phyloP scores from a whole-genome alignment of 2,113 vertebrate genomes.

The Antechinus stuartii region DNA sequence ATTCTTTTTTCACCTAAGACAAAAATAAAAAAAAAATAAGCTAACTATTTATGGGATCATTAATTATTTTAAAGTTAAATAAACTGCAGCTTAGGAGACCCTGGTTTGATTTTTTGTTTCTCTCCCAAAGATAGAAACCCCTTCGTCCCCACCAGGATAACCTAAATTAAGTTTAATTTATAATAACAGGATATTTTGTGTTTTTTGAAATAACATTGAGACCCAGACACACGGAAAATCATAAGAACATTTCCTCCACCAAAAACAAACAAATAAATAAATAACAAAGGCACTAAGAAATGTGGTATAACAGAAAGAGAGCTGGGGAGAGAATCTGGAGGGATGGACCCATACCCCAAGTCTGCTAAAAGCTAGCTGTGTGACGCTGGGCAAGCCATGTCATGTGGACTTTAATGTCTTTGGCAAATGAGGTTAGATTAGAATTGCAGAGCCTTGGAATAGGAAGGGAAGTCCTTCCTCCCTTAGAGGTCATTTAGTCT shows the following conservation, averaged over 20 bases:
- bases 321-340: neutral
- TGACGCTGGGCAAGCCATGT: neutral
- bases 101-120: neutral
- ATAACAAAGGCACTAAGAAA: neutral
- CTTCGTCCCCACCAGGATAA: neutral
- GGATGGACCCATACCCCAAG: neutral
- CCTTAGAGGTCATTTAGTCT: neutral
- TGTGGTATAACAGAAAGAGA: neutral
- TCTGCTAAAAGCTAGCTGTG: neutral
- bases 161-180: neutral
- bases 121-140: neutral
- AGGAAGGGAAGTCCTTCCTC: neutral
- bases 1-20: constrained; percentile 90
- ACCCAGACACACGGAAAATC: neutral
- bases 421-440: neutral
- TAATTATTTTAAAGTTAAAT: neutral
- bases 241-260: neutral
- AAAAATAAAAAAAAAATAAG: constrained; percentile 49
- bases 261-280: neutral
- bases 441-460: neutral
- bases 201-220: neutral
- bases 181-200: neutral
- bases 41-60: constrained; percentile 24
- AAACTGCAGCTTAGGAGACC: neutral
- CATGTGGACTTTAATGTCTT: neutral